Evolutionary conservation across 1,140 invertebrate species (phyloP), one percentile per base, ranked within the genome.

Genomic region (Copidosoma floridanum): DNA sequence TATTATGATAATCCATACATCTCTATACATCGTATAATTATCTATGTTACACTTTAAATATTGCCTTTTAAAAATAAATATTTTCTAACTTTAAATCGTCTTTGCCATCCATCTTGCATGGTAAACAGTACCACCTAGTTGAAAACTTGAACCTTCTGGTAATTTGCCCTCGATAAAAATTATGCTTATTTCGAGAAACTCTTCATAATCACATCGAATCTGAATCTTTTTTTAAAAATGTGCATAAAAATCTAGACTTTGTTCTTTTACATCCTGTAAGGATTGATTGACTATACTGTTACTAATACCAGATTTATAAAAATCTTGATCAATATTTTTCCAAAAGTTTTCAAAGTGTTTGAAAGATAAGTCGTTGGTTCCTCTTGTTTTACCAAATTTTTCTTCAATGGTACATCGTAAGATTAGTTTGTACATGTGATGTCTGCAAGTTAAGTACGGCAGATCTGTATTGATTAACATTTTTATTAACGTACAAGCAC

Each of bases 1-100:
- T n/a, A n/a, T n/a, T n/a, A n/a, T n/a, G n/a, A n/a, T n/a, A n/a
- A n/a, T n/a, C n/a, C n/a, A n/a, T n/a, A n/a, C n/a, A n/a, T n/a
- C n/a, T n/a, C n/a, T n/a, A n/a, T n/a, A n/a, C n/a, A n/a, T n/a
- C n/a, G n/a, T n/a, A n/a, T n/a, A n/a, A n/a, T n/a, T n/a, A n/a
- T n/a, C n/a, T n/a, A n/a, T n/a, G n/a, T n/a, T n/a, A n/a, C n/a
- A n/a, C n/a, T n/a, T n/a, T n/a, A 40, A 40, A 40, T 40, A 75
- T 54, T 71, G 50, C n/a, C 67, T 51, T 60, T 38, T 57, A 63
- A 78, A 73, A 44, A 75, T 35, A 38, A 59, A 78, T 23, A 78
- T 67, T 68, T 79, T 79, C n/a, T 79, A 66, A 16, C 40, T 56
- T 61, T 78, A 78, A 46, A 78, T 68, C 23, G 71, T n/a, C 71